Percentiles rank a stretch among this genome's conserved stretches.
These are phyloP conservation scores for Drosophila pseudotakahashii DNA, from an alignment of 2,888 invertebrate genomes.

Conservation along the genomic window DNA sequence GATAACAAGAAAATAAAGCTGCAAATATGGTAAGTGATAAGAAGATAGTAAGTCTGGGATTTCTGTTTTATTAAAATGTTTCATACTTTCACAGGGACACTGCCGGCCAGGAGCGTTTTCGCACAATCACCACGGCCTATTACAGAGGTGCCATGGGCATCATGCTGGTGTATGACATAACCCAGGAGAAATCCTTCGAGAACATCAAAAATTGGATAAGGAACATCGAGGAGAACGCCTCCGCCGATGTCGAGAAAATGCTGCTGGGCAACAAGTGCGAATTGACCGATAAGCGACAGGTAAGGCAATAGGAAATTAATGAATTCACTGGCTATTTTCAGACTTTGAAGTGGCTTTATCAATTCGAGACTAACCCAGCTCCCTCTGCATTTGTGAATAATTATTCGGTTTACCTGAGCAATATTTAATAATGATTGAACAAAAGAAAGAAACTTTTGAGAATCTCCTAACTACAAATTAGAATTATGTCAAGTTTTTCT, in stretches of 20 bases:
- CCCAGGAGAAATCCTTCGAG: constrained; percentile 99
- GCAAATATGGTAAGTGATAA: constrained; percentile 95
- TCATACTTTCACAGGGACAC: constrained; percentile 91
- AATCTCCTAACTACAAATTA: too few species aligned
- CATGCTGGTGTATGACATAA: constrained; percentile 99
- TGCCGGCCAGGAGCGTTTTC: constrained; percentile 99
- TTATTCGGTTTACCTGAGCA: too few species aligned
- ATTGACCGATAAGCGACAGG: constrained; percentile 96
- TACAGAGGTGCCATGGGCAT: constrained; percentile 99
- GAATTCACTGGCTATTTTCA: constrained; percentile 1
- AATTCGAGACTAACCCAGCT: neutral
- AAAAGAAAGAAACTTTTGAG: too few species aligned
- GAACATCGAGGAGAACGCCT: constrained; percentile 99
- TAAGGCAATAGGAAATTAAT: constrained; percentile 71
- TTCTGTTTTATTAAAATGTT: neutral
- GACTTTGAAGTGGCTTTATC: constrained; percentile 9
- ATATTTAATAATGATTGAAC: too few species aligned
- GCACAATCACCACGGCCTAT: constrained; percentile 99
- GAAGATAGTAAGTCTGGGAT: neutral
- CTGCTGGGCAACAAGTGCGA: constrained; percentile 99
- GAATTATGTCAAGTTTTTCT: too few species aligned
- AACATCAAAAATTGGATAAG: constrained; percentile 99
- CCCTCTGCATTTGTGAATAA: neutral
- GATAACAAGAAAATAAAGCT: constrained; percentile 99
- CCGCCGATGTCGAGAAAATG: constrained; percentile 99